Conservation (phyloP, 2,113 vertebrate genomes). For the Megaceryle torquata region DNA sequence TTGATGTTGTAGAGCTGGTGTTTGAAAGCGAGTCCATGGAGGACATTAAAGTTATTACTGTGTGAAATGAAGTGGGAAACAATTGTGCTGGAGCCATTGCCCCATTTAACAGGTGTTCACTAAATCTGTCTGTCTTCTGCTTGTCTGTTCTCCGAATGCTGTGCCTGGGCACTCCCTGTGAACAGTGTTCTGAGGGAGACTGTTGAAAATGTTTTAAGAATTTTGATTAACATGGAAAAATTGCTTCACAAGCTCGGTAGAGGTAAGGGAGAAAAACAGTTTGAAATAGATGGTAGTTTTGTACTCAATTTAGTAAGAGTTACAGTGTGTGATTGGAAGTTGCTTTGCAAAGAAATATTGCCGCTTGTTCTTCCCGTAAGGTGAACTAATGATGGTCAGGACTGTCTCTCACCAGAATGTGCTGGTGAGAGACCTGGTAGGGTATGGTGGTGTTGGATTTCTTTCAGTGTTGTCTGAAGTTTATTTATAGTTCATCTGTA, state of each 20-base stretch:
- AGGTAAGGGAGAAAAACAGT: background rate
- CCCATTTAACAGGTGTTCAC: constrained; percentile 58
- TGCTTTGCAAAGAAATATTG: constrained; percentile 20
- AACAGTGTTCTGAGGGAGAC: background rate
- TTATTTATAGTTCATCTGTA: constrained; percentile 18
- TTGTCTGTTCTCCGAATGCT: background rate
- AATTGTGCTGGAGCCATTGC: constrained; percentile 45
- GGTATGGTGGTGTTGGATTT: background rate
- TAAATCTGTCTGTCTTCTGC: constrained; percentile 39
- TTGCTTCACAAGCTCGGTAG: background rate
- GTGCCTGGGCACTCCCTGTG: background rate
- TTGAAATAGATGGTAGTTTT: background rate
- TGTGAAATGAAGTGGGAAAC: constrained; percentile 64
- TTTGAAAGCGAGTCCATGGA: background rate
- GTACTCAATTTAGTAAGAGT: background rate
- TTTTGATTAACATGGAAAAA: background rate
- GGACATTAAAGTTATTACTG: constrained; percentile 60
- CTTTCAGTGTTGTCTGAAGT: background rate
- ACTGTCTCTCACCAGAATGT: background rate
- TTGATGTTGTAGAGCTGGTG: constrained; percentile 3
- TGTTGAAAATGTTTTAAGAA: background rate
- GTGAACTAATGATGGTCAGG: background rate
- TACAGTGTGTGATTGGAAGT: background rate
- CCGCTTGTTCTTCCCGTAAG: background rate
- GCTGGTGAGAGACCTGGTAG: background rate